Base-by-base conservation (phyloP, 2,113 vertebrate species). In the Stigmatopora argus region DNA sequence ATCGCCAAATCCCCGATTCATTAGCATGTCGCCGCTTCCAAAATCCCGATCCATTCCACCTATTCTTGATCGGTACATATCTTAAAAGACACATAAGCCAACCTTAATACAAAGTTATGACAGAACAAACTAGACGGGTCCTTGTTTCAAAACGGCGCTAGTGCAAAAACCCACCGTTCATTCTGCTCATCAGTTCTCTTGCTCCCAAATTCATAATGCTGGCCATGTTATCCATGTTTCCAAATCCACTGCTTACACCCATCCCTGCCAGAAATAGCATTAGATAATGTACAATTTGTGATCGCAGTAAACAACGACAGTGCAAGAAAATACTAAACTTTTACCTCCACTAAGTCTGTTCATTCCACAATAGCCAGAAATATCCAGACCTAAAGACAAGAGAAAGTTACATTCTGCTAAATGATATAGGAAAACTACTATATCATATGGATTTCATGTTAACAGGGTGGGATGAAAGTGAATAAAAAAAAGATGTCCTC, bases 1-100 rank as follows among this genome's bases (percentile, higher is more conserved):
- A 71, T 98, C 94, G 60, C 93, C 94, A 85, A 96, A 98, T 56
- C 94, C 91, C 81, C 96, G 93, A 84, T 89, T 98, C 92, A 98
- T 85, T 38, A 89, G 79, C 90, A 99, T 91, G 59, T 99, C 96
- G 83, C 87, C 86, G 84, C 87, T 87, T 72, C 91, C 92, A 83
- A 97, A 97, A 60, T 99, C 96, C 65, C 95, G 91, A 60, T 99
- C 96, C 90, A 97, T 92, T 73, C 92, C 93, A 65, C 92, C 92
- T 90, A 97, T 94, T 67, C 94, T 94, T 57, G 94, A 93, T 60
- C 94, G 92, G 79, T 94, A 98, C 85, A 91, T 82, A 31, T 90
- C 87, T 79, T 4, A 59, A 11, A 48, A 21, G 41, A 38, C 48
- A 12, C 15, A 51, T 14, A 64, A 17, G 3, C 1, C 2, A 23